phyloP scores from a whole-genome alignment of 2,797 vertebrate genomes.

The Pteropus rufus region DNA sequence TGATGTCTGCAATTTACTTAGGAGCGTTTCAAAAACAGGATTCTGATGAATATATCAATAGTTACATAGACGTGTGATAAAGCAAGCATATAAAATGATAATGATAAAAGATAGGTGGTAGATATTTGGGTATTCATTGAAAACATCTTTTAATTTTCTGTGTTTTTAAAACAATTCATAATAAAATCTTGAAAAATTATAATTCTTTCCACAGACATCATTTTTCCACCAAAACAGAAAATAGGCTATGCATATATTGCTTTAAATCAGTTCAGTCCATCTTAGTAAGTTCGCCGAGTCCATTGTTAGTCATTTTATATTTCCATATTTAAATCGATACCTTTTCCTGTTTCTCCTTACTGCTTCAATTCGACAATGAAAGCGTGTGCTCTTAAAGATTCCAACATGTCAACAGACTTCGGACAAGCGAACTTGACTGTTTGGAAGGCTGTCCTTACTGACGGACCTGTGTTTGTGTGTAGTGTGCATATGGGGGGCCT shows the following conservation, averaged over 20 bases:
- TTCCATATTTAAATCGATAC: slow-evolving; percentile 25
- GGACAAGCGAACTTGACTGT: background rate
- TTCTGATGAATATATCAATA: background rate
- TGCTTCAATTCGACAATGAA: background rate
- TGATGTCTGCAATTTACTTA: background rate
- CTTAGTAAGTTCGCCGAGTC: background rate
- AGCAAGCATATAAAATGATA: background rate
- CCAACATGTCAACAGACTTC: background rate
- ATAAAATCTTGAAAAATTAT: background rate
- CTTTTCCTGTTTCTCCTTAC: background rate
- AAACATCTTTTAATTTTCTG: background rate
- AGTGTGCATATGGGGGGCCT: too few relatives aligned
- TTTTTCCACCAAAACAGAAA: background rate
- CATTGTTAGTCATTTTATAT: background rate
- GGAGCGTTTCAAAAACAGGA: background rate
- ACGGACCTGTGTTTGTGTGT: background rate
- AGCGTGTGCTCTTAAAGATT: background rate
- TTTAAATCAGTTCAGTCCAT: background rate
- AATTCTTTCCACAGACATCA: background rate
- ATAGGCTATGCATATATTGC: background rate
- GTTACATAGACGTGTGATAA: background rate
- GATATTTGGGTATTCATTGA: background rate
- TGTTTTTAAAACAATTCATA: background rate
- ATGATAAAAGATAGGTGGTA: background rate
- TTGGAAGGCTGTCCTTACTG: background rate